Evolutionary conservation across 2,797 vertebrate species (phyloP).

Genomic region (Acomys russatus): DNA sequence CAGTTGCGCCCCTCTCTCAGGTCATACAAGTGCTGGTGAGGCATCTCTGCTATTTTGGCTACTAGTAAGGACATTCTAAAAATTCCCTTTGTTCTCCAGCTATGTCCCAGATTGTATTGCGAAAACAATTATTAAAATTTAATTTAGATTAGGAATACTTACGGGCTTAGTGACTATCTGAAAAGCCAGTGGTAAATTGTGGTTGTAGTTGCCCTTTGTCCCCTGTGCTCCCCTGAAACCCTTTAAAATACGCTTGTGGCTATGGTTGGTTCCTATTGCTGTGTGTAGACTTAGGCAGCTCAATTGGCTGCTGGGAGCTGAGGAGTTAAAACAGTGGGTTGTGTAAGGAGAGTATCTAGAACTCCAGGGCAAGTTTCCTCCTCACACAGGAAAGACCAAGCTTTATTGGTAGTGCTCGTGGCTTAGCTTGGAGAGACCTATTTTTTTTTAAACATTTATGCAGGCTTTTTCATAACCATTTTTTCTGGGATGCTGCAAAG

Average conservation of each 20-base stretch:
- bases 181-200: neutral
- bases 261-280: conserved; percentile 17
- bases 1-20: neutral
- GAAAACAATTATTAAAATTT: conserved; percentile 38
- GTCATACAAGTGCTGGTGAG: neutral
- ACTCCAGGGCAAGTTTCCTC: neutral
- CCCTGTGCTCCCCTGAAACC: neutral
- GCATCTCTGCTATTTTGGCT: conserved; percentile 31
- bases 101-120: neutral
- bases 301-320: neutral
- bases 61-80: conserved; percentile 14
- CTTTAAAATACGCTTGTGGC: neutral
- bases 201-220: neutral
- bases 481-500: conserved; percentile 7
- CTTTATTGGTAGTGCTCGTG: neutral
- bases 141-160: conserved; percentile 41
- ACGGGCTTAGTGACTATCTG: neutral
- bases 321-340: conserved; percentile 21
- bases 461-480: conserved; percentile 12
- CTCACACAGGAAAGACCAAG: neutral
- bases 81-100: conserved; percentile 2
- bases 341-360: neutral
- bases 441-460: neutral
- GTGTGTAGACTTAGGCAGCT: neutral
- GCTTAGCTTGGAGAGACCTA: neutral